Evolutionary conservation across 1,140 invertebrate species (phyloP).

Genomic region (Bombus waltoni): DNA sequence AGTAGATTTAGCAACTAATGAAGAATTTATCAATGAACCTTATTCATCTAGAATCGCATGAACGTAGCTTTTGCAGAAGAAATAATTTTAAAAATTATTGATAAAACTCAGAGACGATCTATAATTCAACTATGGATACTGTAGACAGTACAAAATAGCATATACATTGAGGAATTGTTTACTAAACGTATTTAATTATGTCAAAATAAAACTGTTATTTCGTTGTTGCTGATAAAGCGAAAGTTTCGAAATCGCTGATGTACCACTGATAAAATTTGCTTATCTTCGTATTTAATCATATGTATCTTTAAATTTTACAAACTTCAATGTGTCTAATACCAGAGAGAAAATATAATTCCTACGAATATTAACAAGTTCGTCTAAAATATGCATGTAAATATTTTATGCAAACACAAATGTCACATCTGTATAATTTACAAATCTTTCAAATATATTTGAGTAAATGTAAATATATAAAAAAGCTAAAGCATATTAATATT

Average conservation of each 20-base stretch:
- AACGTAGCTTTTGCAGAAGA: no score
- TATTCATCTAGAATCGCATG: not conserved
- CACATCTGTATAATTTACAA: not conserved
- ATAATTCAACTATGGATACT: not conserved
- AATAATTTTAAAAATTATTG: not conserved
- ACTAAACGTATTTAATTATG: not conserved
- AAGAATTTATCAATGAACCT: not conserved
- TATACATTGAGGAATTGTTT: not conserved
- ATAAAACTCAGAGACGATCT: not conserved
- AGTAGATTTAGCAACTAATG: not conserved
- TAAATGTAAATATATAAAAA: not conserved
- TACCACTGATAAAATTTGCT: not conserved
- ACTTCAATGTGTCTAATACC: not conserved
- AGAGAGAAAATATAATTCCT: no score
- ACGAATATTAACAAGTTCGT: no score
- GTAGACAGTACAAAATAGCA: not conserved
- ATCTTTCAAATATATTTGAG: not conserved
- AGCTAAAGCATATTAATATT: not conserved
- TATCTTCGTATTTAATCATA: not conserved
- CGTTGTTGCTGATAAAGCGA: not conserved
- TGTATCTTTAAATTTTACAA: not conserved
- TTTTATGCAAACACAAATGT: not conserved
- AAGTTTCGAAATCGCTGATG: not conserved
- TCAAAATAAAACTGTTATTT: not conserved
- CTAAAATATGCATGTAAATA: no score